Base-by-base conservation (phyloP, 1,140 invertebrate genomes). In the Nasonia giraulti region DNA sequence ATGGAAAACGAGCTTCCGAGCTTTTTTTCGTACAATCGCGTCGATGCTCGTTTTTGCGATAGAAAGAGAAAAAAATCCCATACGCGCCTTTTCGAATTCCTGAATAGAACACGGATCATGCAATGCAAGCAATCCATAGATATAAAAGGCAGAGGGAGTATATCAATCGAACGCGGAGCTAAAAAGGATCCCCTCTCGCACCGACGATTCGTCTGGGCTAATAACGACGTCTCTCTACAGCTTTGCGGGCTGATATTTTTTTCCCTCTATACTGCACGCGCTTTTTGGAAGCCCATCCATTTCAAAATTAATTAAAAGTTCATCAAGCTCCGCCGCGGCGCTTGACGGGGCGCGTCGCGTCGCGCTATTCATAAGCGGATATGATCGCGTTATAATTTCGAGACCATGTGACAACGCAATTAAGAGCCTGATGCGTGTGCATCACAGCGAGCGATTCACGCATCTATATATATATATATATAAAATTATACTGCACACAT, bases 291-390 rank as follows among this genome's bases (percentile, higher is more conserved):
- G 55, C 55, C 5, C 55, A 66, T 66, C 77, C 31, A 47, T 69
- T 69, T 69, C 33, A 47, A 40, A 80, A 80, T 80, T 80, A 80
- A 80, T 80, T 80, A 71, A 80, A 80, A 69, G 62, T 79, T 79
- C 77, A 79, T 79, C 77, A 79, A 37, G 37, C 23, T 27, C 37
- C 55, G 78, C n/a, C 20, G 62, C 20, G 62, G 62, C 2, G 20
- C 33, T 23, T 69, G 66, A 80, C 66, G 79, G 27, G 27, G 27
- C 1, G 50, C 37, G 37, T 47, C 79, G 66, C 66, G 79, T 33
- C 62, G 50, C 69, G 27, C 80, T 81, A 73, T 81, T 73, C 40
- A 81, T 31, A 50, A 71, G 68, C 37, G 80, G 27, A 27, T 27
- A 27, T 27, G 80, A 81, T 81, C 80, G 80, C 50, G 68, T 81